phyloP scores from a whole-genome alignment of 2,113 vertebrate genomes.

The Pogona vitticeps region DNA sequence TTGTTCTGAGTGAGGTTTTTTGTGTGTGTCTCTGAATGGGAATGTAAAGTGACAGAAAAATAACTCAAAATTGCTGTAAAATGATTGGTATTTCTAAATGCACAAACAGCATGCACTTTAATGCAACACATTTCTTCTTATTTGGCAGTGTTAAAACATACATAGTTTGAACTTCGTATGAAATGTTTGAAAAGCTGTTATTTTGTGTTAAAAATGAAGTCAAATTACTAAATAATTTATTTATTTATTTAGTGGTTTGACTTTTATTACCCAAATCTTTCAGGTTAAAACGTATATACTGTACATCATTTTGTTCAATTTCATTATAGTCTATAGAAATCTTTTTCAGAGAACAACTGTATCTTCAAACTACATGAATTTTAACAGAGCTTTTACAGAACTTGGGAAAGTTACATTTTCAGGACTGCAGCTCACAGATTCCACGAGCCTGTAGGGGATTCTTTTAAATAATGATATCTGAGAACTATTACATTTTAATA shows the following conservation, averaged over 20 bases:
- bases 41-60: conserved; percentile 86
- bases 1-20: conserved; percentile 77
- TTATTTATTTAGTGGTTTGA: no score
- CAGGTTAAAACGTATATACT: conserved; percentile 61
- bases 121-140: conserved; percentile 80
- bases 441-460: no score
- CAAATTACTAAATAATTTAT: conserved; percentile 69
- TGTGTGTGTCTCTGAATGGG: conserved; percentile 73
- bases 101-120: conserved; percentile 80
- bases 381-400: neutral
- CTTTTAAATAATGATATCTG: neutral
- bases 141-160: conserved; percentile 78
- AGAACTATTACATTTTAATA: neutral
- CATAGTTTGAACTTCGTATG: conserved; percentile 71
- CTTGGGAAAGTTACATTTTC: no score
- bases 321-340: conserved; percentile 64
- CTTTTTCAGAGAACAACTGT: conserved; percentile 46
- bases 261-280: conserved; percentile 72
- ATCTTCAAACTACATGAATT: conserved; percentile 31
- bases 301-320: conserved; percentile 60
- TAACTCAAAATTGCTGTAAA: conserved; percentile 85
- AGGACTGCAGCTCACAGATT: no score
- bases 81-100: conserved; percentile 81
- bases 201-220: conserved; percentile 72
- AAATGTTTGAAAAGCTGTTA: conserved; percentile 74